Percentiles rank a stretch among this genome's conserved stretches.
These are phyloP conservation scores for Hemaris fuciformis DNA, from an alignment of 2,888 invertebrate species.

Conservation along the genomic window DNA sequence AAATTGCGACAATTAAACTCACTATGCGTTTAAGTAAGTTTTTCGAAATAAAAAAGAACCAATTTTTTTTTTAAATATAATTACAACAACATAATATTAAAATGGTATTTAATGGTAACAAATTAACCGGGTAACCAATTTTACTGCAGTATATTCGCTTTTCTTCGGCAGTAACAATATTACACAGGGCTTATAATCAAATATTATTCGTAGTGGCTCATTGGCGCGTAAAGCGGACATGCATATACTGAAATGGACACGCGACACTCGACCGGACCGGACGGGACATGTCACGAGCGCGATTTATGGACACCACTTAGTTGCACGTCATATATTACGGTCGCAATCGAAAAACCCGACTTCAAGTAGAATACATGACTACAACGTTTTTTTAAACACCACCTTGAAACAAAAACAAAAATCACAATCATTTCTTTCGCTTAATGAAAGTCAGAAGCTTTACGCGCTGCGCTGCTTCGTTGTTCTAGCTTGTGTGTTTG, in stretches of 20 bases:
- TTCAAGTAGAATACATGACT: conserved; percentile 27
- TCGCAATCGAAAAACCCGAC: conserved; percentile 40
- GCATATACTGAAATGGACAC: conserved; percentile 44
- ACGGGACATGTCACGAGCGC: conserved; percentile 54
- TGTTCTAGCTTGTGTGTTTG: conserved; percentile 28
- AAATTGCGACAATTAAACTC: too few relatives aligned
- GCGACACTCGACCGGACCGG: conserved; percentile 57
- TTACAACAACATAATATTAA: too few relatives aligned
- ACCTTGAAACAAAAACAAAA: conserved; percentile 24
- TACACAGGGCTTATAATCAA: conserved; percentile 25
- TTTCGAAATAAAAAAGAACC: too few relatives aligned
- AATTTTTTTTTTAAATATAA: too few relatives aligned
- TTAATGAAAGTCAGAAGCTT: conserved; percentile 56
- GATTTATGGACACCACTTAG: conserved; percentile 65
- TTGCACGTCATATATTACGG: conserved; percentile 59
- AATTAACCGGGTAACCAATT: too few relatives aligned
- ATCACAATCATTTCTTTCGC: conserved; percentile 39
- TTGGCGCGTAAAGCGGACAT: conserved; percentile 42
- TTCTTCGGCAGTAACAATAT: conserved; percentile 20
- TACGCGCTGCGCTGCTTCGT: conserved; percentile 27
- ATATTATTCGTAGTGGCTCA: conserved; percentile 22
- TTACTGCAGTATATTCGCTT: background rate
- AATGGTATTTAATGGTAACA: too few relatives aligned
- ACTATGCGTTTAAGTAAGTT: too few relatives aligned
- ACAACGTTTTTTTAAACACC: conserved; percentile 19